phyloP scores from a whole-genome alignment of 1,140 invertebrate genomes.

The Drosophila triauraria region DNA sequence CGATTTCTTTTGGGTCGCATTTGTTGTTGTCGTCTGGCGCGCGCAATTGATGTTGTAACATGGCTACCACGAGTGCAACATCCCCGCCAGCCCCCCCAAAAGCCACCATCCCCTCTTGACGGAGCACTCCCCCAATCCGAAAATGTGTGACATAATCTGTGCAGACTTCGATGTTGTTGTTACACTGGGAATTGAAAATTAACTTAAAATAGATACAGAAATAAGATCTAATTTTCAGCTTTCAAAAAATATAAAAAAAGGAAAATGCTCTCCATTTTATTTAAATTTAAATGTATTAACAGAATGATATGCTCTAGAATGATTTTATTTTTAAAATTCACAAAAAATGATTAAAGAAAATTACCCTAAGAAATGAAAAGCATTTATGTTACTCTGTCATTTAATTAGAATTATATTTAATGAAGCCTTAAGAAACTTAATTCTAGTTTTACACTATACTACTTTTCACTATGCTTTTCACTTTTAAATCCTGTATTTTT shows the following conservation, averaged over 20 bases:
- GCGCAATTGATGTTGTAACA: conserved; percentile 82
- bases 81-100: conserved; percentile 34
- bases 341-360: neutral
- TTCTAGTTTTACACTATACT: too few relatives aligned
- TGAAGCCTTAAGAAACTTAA: too few relatives aligned
- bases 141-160: conserved; percentile 84
- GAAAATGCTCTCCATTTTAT: neutral
- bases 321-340: too few relatives aligned
- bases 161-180: conserved; percentile 77
- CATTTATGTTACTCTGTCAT: too few relatives aligned
- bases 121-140: conserved; percentile 67
- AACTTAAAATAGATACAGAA: too few relatives aligned
- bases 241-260: too few relatives aligned
- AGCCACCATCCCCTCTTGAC: conserved; percentile 7
- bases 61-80: conserved; percentile 80
- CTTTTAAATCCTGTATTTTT: neutral
- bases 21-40: conserved; percentile 70
- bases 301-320: too few relatives aligned
- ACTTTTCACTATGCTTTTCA: neutral
- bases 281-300: neutral
- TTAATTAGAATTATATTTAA: too few relatives aligned
- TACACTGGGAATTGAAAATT: neutral
- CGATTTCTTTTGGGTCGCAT: conserved; percentile 73
- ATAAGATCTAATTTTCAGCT: neutral
- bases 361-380: too few relatives aligned